phyloP scores from a whole-genome alignment of 2,888 invertebrate species.

The Mimumesa dahlbomi region DNA sequence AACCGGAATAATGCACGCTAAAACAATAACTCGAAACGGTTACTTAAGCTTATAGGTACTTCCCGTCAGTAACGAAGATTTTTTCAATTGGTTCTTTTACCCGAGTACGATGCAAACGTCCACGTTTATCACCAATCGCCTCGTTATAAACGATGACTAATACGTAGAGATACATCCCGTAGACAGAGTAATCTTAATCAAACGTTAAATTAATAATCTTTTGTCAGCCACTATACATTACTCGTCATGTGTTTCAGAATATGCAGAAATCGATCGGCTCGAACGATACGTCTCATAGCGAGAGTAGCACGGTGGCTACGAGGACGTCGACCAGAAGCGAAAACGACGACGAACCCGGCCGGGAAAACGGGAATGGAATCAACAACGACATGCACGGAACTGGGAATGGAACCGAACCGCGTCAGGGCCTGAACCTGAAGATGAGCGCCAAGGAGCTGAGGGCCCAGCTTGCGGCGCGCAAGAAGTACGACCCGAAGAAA shows the following conservation, averaged over 20 bases:
- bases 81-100: no score
- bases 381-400: conserved; percentile 58
- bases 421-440: conserved; percentile 86
- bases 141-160: no score
- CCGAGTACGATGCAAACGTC: no score
- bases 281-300: conserved; percentile 74
- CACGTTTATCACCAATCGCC: no score
- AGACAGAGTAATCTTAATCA: no score
- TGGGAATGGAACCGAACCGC: conserved; percentile 67
- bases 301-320: conserved; percentile 64
- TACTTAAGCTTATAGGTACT: no score
- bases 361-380: conserved; percentile 36
- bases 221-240: no score
- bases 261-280: conserved; percentile 74
- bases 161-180: no score
- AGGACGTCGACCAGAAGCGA: conserved; percentile 55
- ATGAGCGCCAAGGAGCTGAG: conserved; percentile 97
- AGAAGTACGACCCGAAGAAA: conserved; percentile 94
- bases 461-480: conserved; percentile 91
- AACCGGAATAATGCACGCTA: no score
- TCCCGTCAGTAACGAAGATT: no score
- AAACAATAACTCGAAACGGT: no score
- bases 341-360: conserved; percentile 34
- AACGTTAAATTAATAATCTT: no score
- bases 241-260: conserved; percentile 67